These are phyloP conservation scores for Psittacula cyanocephala DNA, from an alignment of 2,113 vertebrate species.

Conservation along the genomic window DNA sequence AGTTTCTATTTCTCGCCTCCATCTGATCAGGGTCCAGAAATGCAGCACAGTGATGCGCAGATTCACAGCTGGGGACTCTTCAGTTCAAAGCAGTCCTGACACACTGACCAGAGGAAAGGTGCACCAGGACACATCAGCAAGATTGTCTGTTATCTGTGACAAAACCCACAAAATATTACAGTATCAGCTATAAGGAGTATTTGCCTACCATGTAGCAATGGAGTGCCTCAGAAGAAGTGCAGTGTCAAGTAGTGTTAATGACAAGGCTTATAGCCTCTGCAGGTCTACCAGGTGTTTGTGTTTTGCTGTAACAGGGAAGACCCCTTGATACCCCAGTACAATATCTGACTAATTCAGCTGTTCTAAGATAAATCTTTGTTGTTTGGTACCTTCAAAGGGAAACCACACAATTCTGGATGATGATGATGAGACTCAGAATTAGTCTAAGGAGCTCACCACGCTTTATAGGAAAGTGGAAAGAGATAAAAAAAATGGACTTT, in stretches of 20 bases:
- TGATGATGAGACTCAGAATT: background rate
- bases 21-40: background rate
- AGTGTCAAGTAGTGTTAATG: background rate
- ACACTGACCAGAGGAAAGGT: background rate
- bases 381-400: background rate
- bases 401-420: background rate
- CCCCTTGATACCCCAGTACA: no score
- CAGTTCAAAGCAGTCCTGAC: background rate
- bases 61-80: background rate
- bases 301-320: background rate
- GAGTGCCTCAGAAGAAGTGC: background rate
- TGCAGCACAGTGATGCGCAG: accelerated
- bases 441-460: background rate
- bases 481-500: background rate
- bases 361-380: background rate
- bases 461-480: background rate
- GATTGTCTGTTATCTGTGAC: background rate
- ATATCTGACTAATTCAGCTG: background rate
- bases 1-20: conserved; percentile 20
- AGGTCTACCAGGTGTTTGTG: background rate
- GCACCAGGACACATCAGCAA: background rate
- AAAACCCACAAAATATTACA: background rate
- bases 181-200: background rate
- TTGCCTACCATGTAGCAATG: background rate
- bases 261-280: background rate